A percentile compares a stretch with the other conserved stretches of the same genome.
These are phyloP conservation scores for Tryphoninae sp. DNA, from an alignment of 2,888 invertebrate genomes.

Conservation along the genomic window DNA sequence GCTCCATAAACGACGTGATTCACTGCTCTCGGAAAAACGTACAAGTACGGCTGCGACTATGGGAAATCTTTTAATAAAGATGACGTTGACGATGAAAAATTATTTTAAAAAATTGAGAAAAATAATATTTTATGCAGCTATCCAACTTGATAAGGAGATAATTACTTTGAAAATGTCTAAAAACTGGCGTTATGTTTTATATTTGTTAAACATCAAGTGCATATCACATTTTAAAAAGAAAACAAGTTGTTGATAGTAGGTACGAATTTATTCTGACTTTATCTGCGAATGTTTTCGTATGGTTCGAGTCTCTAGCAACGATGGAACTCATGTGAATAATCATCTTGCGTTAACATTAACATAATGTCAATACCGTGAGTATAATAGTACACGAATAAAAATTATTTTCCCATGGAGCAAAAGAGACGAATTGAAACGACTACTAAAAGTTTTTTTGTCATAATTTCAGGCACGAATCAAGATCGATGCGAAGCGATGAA, in stretches of 20 bases:
- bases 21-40: conserved; percentile 49
- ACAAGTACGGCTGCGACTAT: background rate
- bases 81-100: background rate
- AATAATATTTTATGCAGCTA: background rate
- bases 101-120: background rate
- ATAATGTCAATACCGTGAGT: background rate
- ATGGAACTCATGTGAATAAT: too few species aligned
- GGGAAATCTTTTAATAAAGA: conserved; percentile 35
- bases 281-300: too few species aligned
- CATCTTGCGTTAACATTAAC: too few species aligned
- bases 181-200: too few species aligned
- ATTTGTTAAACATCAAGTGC: too few species aligned
- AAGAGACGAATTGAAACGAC: conserved; percentile 16
- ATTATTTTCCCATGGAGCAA: background rate
- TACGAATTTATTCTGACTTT: too few species aligned
- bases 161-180: too few species aligned
- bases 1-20: conserved; percentile 64
- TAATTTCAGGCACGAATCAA: conserved; percentile 1
- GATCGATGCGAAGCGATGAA: conserved; percentile 22
- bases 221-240: too few species aligned
- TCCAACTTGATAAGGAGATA: too few species aligned
- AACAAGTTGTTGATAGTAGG: too few species aligned
- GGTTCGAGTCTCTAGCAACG: too few species aligned
- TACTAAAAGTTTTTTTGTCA: conserved; percentile 27
- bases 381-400: background rate